Evolutionary conservation across 2,888 invertebrate genomes (phyloP), one percentile per base, ranked within the genome.

Genomic region (Chrysomela aeneicollis): DNA sequence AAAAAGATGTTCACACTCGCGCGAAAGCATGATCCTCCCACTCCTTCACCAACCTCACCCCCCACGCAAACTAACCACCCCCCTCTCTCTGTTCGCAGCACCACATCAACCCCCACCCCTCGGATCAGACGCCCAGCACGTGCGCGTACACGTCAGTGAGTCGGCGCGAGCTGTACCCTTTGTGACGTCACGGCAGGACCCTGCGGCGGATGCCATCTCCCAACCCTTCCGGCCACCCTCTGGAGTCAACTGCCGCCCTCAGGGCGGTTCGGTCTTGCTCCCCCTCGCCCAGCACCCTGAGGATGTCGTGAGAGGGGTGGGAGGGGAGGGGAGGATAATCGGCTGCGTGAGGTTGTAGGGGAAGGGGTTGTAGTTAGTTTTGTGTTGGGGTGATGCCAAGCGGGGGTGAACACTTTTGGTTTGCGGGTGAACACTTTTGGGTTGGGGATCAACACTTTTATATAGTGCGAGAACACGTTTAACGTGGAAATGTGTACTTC

Each of bases 91-190:
- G 32, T 63, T 77, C 77, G 61, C 85, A 86, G 85, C 87, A 87
- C 73, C 79, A 77, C 67, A 76, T 79, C 74, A 79, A 80, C 69
- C 73, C 79, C 42, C 78, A 80, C 64, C 59, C 85, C 47, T 72
- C 79, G 32, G 82, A 82, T 61, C 76, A 77, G 61, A 81, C 83
- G 19, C 81, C 84, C 1, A 82, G 82, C 46, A 80, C 81, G 32
- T 82, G 84, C 63, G 83, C 84, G 59, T 89, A 89, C 78, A 86
- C 88, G 15, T 88, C 89, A 47, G 88, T 88, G 66, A 85, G 87
- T 46, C 88, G 88, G 77, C 89, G 89, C 73, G 89, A 89, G 79
- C 85, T 89, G 82, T 88, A 88, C 79, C 86, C 87, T n/a, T 87
- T 89, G 87, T 89, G 88, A 89, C 88, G 87, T 72, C 86, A 87